These are phyloP conservation scores for Choristoneura rosaceana DNA, from an alignment of 2,888 invertebrate species.

Conservation along the genomic window DNA sequence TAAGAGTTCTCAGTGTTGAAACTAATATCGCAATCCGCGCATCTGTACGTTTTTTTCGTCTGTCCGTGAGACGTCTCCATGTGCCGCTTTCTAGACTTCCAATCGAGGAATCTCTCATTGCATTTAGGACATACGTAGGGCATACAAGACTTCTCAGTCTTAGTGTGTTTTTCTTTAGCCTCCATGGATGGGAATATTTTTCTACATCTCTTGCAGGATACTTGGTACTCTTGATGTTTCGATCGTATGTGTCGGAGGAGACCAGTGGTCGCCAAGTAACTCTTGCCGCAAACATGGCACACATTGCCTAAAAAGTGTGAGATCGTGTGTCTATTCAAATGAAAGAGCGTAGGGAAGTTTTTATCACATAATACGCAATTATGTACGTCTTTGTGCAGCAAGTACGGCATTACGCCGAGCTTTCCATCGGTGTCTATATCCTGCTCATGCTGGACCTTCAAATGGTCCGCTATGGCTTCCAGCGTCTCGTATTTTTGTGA, in stretches of 20 bases:
- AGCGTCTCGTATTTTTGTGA: conserved; percentile 52
- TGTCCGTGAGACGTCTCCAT: conserved; percentile 72
- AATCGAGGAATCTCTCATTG: conserved; percentile 70
- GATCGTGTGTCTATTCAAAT: conserved; percentile 74
- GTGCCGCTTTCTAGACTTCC: conserved; percentile 68
- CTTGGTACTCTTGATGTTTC: conserved; percentile 74
- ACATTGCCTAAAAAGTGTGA: conserved; percentile 75
- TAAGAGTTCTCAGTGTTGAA: conserved; percentile 67
- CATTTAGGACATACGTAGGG: conserved; percentile 75
- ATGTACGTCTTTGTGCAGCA: conserved; percentile 62
- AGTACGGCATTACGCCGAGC: conserved; percentile 74
- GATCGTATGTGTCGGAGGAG: conserved; percentile 69
- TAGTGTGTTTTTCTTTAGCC: conserved; percentile 71
- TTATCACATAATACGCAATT: conserved; percentile 72
- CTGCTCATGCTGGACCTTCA: conserved; percentile 57
- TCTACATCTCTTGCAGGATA: conserved; percentile 68
- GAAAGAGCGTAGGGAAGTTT: conserved; percentile 68
- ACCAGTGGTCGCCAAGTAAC: conserved; percentile 73
- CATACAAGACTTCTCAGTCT: conserved; percentile 73
- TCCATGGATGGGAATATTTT: conserved; percentile 75
- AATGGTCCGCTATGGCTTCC: conserved; percentile 63
- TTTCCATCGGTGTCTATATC: conserved; percentile 60
- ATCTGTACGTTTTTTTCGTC: conserved; percentile 61
- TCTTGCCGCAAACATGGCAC: conserved; percentile 75
- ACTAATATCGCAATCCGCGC: conserved; percentile 69